phyloP scores from a whole-genome alignment of 2,888 invertebrate species.

The Iphiclides podalirius region DNA sequence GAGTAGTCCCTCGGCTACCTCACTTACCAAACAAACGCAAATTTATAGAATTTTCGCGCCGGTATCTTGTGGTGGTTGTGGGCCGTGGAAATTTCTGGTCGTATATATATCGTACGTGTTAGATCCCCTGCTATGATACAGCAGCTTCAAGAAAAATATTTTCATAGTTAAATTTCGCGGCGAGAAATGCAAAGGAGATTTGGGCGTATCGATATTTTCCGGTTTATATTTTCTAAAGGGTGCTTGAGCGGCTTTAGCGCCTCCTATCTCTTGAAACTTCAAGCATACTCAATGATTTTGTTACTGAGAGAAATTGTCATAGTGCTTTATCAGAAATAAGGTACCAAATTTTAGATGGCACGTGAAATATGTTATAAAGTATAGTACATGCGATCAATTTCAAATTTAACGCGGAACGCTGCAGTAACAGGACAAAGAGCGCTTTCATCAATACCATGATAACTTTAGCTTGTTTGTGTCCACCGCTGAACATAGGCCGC shows the following conservation, averaged over 20 bases:
- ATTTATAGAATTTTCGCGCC: too few relatives aligned
- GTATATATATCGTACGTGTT: too few relatives aligned
- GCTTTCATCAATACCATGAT: too few relatives aligned
- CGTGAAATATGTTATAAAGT: background rate
- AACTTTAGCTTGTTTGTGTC: too few relatives aligned
- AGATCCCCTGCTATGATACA: background rate
- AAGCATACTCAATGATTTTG: conserved; percentile 51
- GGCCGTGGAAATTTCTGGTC: too few relatives aligned
- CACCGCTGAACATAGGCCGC: too few relatives aligned
- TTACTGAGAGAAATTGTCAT: conserved; percentile 51
- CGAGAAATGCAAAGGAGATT: conserved; percentile 35
- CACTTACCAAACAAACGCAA: too few relatives aligned
- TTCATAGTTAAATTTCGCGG: conserved; percentile 31
- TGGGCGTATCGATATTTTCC: conserved; percentile 52
- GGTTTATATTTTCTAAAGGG: conserved; percentile 28
- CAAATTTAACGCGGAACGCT: too few relatives aligned
- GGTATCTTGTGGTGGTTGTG: too few relatives aligned
- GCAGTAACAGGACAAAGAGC: too few relatives aligned
- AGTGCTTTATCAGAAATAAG: conserved; percentile 53
- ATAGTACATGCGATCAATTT: too few relatives aligned
- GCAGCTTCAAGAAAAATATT: conserved; percentile 27
- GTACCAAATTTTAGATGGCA: conserved; percentile 20
- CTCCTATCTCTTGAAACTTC: conserved; percentile 47
- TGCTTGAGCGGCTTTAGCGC: conserved; percentile 46
- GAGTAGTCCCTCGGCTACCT: too few relatives aligned